A percentile compares a stretch with the other conserved stretches of the same genome.
Conservation (phyloP, 2,113 vertebrate species). For the Dromiciops gliroides region DNA sequence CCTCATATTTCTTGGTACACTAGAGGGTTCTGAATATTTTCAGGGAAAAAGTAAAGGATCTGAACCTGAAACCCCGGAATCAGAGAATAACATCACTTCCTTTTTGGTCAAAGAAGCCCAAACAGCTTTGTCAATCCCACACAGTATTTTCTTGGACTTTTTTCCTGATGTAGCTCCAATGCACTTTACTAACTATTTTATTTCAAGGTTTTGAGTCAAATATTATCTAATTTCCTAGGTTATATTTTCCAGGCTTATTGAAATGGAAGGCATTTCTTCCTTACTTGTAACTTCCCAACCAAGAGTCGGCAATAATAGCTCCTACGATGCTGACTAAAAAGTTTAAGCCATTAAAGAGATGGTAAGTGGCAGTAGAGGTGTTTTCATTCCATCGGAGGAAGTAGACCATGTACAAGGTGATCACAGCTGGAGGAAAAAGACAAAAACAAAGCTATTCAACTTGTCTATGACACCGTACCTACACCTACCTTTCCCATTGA, state of each 20-base stretch:
- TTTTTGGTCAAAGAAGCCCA: background rate
- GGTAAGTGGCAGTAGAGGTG: background rate
- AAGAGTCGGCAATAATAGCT: background rate
- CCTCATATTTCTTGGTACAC: background rate
- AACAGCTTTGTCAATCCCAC: background rate
- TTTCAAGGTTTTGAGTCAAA: background rate
- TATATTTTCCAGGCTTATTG: background rate
- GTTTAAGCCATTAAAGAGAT: background rate
- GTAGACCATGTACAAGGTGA: background rate
- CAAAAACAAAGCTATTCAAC: background rate
- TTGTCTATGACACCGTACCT: background rate
- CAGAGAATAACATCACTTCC: background rate
- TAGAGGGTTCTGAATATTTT: background rate
- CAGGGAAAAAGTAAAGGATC: background rate
- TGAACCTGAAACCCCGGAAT: background rate
- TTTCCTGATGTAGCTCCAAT: background rate
- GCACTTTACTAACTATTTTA: background rate
- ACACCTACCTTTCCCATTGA: background rate
- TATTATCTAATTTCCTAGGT: background rate
- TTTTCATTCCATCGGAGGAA: background rate
- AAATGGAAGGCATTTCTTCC: background rate
- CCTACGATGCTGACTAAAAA: background rate
- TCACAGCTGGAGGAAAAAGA: background rate
- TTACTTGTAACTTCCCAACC: constrained; percentile 1
- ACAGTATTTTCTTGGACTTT: background rate